Conservation (phyloP, 2,888 invertebrate species). For the Schizaphis graminum region DNA sequence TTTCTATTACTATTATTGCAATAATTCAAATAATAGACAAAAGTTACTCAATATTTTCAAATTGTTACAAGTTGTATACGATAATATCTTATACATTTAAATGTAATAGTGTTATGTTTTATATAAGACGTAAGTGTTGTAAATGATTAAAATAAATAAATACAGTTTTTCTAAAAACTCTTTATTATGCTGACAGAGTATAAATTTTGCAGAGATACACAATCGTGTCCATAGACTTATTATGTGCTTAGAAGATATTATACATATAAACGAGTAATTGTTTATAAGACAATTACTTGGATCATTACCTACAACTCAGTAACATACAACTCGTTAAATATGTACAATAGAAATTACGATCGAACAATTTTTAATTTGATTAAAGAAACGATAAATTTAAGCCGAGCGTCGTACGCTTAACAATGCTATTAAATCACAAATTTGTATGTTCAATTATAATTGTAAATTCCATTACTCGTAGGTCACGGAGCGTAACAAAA, state of each 20-base stretch:
- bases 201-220: not conserved
- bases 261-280: not conserved
- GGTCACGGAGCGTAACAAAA: not conserved
- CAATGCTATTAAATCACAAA: not conserved
- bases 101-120: not conserved
- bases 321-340: not conserved
- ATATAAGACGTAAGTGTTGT: not conserved
- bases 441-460: not conserved
- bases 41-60: not conserved
- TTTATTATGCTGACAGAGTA: not conserved
- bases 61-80: not conserved
- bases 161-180: not conserved
- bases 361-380: not conserved
- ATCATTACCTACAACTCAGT: not conserved
- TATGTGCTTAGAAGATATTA: not conserved
- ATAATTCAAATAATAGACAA: not conserved
- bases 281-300: not conserved
- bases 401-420: not conserved
- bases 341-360: not conserved
- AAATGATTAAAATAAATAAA: not conserved
- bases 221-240: not conserved
- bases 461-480: not conserved
- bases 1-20: not conserved
- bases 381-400: not conserved
- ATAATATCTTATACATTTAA: not conserved